Conservation (phyloP, 2,797 vertebrate species). For the Falco concolor region DNA sequence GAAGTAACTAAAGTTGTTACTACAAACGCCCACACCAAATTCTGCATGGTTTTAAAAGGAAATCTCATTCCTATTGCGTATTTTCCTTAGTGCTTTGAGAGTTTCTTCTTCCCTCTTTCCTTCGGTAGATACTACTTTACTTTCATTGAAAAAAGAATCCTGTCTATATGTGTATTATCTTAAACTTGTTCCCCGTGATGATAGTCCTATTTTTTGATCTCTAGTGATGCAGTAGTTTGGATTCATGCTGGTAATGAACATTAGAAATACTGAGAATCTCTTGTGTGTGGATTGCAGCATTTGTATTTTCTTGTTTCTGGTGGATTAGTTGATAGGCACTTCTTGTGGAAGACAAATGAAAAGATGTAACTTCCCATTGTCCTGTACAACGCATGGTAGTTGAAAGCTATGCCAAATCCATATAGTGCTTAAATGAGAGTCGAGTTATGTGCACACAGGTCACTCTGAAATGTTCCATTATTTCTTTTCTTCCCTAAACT, state of each 20-base stretch:
- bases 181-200: neutral
- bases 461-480: neutral
- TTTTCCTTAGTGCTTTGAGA: neutral
- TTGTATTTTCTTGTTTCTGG: neutral
- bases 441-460: neutral
- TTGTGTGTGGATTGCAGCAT: neutral
- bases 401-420: neutral
- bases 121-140: neutral
- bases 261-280: neutral
- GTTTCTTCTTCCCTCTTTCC: neutral
- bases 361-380: neutral
- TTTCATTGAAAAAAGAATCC: neutral
- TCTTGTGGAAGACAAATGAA: neutral
- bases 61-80: neutral
- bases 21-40: neutral
- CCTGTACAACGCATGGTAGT: neutral
- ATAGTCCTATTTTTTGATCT: neutral
- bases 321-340: neutral
- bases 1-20: neutral
- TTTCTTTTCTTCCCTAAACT: neutral
- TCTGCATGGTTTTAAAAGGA: neutral
- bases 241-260: neutral
- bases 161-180: neutral
- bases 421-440: neutral
- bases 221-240: neutral